Evolutionary conservation across 2,888 invertebrate genomes (phyloP).

Genomic region (Andricus quercusramuli): DNA sequence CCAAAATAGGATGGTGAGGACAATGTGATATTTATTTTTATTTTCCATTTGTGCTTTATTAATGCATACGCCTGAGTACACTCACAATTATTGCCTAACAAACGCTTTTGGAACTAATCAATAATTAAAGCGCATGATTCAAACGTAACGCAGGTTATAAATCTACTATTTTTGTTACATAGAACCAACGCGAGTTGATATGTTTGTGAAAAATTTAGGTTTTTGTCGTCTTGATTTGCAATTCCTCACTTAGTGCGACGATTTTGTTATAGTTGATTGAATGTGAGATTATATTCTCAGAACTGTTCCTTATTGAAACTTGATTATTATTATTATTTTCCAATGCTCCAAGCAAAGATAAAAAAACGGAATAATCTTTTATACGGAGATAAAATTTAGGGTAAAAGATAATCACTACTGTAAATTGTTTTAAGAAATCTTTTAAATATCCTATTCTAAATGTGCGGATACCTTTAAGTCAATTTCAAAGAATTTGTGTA

Average conservation of each 20-base stretch:
- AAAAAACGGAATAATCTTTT: background rate
- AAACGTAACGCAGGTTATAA: conserved; percentile 3
- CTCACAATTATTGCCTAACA: conserved; percentile 50
- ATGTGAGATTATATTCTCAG: background rate
- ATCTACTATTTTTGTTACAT: conserved; percentile 13
- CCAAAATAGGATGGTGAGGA: conserved; percentile 46
- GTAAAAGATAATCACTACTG: background rate
- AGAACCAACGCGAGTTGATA: background rate
- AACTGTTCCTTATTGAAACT: background rate
- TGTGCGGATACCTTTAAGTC: background rate
- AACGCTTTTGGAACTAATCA: conserved; percentile 9
- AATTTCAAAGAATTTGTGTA: background rate
- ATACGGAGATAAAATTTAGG: background rate
- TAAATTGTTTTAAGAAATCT: background rate
- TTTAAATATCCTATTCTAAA: background rate
- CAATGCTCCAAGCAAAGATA: background rate
- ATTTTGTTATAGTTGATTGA: background rate
- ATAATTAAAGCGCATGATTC: background rate
- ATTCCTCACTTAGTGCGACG: background rate
- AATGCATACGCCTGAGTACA: conserved; percentile 47
- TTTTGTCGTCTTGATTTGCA: conserved; percentile 8
- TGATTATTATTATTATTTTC: background rate
- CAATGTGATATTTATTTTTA: conserved; percentile 68
- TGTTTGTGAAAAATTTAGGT: background rate
- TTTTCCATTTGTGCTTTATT: conserved; percentile 58